Evolutionary conservation across 2,113 vertebrate species (phyloP), one percentile per base, ranked within the genome.

Genomic region (Siniperca knerii): DNA sequence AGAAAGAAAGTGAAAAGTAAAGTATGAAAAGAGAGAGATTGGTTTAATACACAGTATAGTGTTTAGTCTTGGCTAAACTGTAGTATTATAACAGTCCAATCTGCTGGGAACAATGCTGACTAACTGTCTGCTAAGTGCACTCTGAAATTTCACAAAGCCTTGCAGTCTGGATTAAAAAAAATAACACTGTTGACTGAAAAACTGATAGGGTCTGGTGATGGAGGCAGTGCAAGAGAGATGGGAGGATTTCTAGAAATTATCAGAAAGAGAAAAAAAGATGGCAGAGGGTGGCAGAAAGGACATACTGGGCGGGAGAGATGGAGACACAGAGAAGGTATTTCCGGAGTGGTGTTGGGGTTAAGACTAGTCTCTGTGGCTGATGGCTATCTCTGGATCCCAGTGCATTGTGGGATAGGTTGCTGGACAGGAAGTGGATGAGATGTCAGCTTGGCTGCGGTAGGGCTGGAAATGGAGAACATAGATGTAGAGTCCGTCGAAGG

Each of bases 261-360:
- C 52, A 48, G 72, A 68, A 40, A 13, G 64, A 33, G 11, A 70
- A 25, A 44, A 18, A 61, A 33, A 80, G 77, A 87, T 79, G 75
- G 54, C 40, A 83, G 42, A 79, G 70, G 64, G 83, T 33, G 64
- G 79, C 81, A 90, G 79, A 91, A 73, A 84, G 78, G 77, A 89
- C 72, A 84, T 67, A 88, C 77, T 91, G 83, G 90, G 90, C 82
- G 90, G 88, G 90, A 83, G 86, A 87, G 86, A 83, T 62, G 55
- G 78, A 87, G 82, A 90, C 85, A 62, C 44, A 60, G 60, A 71
- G 87, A 75, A 92, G 93, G 94, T 92, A 95, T 96, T 96, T 95
- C 94, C 94, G 89, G 94, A 89, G 87, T 40, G 54, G 87, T 67
- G 90, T 88, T 89, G 84, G 88, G 91, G 85, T 93, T 93, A 93